These are phyloP conservation scores for Flexamia atlantica DNA, from an alignment of 2,888 invertebrate species.

Conservation along the genomic window DNA sequence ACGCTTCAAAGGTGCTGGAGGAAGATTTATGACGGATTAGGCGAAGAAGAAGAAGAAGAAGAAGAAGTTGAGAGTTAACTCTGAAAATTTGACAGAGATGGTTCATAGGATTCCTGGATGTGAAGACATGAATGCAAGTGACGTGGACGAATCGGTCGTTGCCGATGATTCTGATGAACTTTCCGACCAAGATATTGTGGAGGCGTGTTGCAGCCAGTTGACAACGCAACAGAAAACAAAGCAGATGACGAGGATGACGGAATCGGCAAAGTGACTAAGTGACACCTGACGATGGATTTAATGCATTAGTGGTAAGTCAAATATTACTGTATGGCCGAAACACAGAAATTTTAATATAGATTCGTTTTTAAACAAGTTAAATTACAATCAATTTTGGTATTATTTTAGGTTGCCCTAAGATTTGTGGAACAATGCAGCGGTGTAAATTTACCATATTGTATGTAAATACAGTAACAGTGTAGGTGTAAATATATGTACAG, in stretches of 20 bases:
- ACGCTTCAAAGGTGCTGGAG: slow-evolving; percentile 50
- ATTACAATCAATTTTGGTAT: slow-evolving; percentile 21
- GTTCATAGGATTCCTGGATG: slow-evolving; percentile 39
- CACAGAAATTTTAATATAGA: slow-evolving; percentile 3
- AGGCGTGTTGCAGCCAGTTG: slow-evolving; percentile 40
- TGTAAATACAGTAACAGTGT: too few species aligned
- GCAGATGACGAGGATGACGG: slow-evolving; percentile 29
- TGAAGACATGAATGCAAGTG: slow-evolving; percentile 46
- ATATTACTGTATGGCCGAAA: slow-evolving; percentile 9
- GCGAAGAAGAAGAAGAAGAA: slow-evolving; percentile 33
- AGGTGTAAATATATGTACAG: too few species aligned
- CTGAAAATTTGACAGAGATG: slow-evolving; percentile 45
- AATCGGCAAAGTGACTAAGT: slow-evolving; percentile 45
- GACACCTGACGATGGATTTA: background rate
- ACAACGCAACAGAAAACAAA: slow-evolving; percentile 47
- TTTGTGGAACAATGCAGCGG: slow-evolving; percentile 34
- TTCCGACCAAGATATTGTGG: slow-evolving; percentile 3
- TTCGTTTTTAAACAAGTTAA: slow-evolving; percentile 34
- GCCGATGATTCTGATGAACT: slow-evolving; percentile 1
- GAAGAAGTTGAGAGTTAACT: slow-evolving; percentile 20
- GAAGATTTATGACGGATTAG: slow-evolving; percentile 51
- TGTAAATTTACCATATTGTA: too few species aligned
- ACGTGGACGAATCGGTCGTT: background rate
- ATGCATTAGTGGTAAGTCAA: slow-evolving; percentile 30
- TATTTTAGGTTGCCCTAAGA: slow-evolving; percentile 32